A percentile compares a stretch with the other conserved stretches of the same genome.
Evolutionary conservation across 2,888 invertebrate species (phyloP).

Genomic region (Meteorus cinctellus): DNA sequence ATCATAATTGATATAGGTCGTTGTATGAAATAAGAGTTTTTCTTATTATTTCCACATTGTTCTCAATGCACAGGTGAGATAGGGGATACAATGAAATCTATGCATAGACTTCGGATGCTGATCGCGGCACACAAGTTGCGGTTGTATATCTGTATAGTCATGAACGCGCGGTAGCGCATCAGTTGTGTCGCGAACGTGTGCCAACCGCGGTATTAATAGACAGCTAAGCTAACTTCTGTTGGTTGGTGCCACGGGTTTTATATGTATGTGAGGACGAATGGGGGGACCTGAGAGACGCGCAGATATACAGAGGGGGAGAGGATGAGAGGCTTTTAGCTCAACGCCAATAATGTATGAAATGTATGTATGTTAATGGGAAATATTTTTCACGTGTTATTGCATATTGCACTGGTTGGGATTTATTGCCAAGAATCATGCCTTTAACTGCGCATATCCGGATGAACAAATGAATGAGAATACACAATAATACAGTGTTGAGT

Average conservation of each 20-base stretch:
- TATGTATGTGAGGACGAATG: conserved; percentile 6
- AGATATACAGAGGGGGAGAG: background rate
- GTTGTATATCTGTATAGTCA: background rate
- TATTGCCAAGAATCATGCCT: background rate
- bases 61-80: conserved; percentile 34
- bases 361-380: conserved; percentile 2
- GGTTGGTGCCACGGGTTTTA: background rate
- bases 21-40: too few species aligned
- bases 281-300: background rate
- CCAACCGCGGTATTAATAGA: conserved; percentile 56
- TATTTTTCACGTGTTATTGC: conserved; percentile 1
- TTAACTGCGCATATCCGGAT: background rate
- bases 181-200: conserved; percentile 47
- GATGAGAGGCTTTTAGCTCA: background rate
- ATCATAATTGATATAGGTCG: too few species aligned
- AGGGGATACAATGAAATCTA: conserved; percentile 21
- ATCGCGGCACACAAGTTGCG: background rate
- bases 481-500: background rate
- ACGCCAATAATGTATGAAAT: background rate
- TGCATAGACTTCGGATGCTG: background rate
- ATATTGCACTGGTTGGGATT: conserved; percentile 3
- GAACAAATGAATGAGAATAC: background rate
- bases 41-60: background rate
- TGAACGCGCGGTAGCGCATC: conserved; percentile 7
- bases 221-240: conserved; percentile 41